Evolutionary conservation across 1,140 invertebrate species (phyloP), one percentile per base, ranked within the genome.

Genomic region (Neodiprion lecontei): DNA sequence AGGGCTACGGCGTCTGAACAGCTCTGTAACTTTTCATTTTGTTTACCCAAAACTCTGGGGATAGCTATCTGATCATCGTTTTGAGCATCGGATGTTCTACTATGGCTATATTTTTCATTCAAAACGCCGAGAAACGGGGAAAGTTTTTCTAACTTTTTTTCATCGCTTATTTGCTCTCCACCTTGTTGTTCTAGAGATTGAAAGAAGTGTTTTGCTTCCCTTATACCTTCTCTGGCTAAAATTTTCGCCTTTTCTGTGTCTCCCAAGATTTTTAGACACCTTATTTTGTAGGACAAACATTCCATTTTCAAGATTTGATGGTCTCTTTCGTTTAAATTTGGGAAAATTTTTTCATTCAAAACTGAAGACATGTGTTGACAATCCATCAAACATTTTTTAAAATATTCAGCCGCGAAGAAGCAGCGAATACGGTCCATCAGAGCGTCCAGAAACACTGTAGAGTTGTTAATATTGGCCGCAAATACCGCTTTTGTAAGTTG

Each of bases 1-100:
- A 85, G 61, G n/a, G 78, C 50, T 49, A 88, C 67, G 7, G 83
- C 80, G 76, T 88, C 81, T 8, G 85, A 83, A 77, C 85, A 86
- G 69, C 70, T 80, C 74, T 77, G 75, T 9, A 88, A 75, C 65
- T 75, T 73, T 17, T 76, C 67, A 67, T 88, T 82, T 10, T n/a
- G 21, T 75, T 81, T 82, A 48, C 85, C 85, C 10, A 84, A 79
- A 48, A 88, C 68, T 40, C 21, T 65, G 11, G 87, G 85, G 47
- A 77, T 61, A 4, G 53, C 5, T 17, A 17, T 61, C 0, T 61
- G 11, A 12, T 4, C 11, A 14, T 12, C n/a, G 5, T 17, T 73
- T 14, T 40, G 61, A 71, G 74, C 74, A 77, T 47, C 70, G 49
- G 61, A 68, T 23, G 7, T 69, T 14, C 21, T 47, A 69, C 40